A percentile compares a stretch with the other conserved stretches of the same genome.
Evolutionary conservation across 2,888 invertebrate genomes (phyloP).

Genomic region (Diaprepes abbreviatus): DNA sequence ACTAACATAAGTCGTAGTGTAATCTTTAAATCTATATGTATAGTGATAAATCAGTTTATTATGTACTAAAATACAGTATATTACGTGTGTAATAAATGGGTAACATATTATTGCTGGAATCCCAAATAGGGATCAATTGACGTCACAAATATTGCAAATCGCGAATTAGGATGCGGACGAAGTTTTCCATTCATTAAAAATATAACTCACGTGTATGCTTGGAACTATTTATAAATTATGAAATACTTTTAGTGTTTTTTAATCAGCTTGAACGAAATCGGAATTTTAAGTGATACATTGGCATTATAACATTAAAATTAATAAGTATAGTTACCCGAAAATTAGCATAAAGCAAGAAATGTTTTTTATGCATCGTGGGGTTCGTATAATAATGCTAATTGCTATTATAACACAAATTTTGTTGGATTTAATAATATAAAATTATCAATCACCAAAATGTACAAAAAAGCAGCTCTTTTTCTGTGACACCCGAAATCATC

Average conservation of each 20-base stretch:
- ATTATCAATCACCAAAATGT: too few relatives aligned
- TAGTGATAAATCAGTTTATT: neutral
- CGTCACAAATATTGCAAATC: constrained; percentile 21
- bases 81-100: constrained; percentile 7
- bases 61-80: neutral
- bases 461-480: too few relatives aligned
- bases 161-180: constrained; percentile 20
- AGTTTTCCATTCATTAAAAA: constrained; percentile 27
- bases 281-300: constrained; percentile 22
- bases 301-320: constrained; percentile 12
- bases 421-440: too few relatives aligned
- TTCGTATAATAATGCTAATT: too few relatives aligned
- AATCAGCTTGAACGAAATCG: constrained; percentile 5
- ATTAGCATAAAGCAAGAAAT: neutral
- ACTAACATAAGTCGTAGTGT: neutral
- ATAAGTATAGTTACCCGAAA: neutral
- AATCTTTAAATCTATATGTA: neutral
- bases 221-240: constrained; percentile 24
- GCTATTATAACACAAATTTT: too few relatives aligned
- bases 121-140: constrained; percentile 26
- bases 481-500: too few relatives aligned
- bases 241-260: constrained; percentile 20
- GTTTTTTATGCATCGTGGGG: too few relatives aligned
- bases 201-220: constrained; percentile 25
- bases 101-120: neutral